Evolutionary conservation across 2,113 vertebrate species (phyloP).

Genomic region (Falco punctatus): DNA sequence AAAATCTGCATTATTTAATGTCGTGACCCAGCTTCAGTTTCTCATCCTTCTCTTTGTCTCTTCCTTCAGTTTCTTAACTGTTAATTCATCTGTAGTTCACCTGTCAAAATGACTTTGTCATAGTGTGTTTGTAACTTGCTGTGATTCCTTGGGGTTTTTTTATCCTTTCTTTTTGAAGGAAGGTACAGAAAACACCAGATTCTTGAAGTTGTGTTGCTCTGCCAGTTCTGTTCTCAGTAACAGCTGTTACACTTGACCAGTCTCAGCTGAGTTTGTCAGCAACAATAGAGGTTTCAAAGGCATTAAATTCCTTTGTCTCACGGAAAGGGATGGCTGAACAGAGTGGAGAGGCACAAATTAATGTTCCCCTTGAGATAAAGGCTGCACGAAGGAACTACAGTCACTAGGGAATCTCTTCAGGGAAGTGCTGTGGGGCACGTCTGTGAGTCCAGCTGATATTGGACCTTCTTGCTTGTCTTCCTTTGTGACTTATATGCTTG

Average conservation of each 20-base stretch:
- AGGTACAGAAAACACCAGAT: background rate
- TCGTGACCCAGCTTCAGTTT: background rate
- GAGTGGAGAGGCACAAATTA: background rate
- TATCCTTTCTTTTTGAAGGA: background rate
- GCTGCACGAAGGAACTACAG: background rate
- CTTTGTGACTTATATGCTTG: background rate
- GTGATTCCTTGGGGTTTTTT: background rate
- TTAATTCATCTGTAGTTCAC: background rate
- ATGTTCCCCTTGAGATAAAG: background rate
- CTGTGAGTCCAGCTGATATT: background rate
- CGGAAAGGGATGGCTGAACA: background rate
- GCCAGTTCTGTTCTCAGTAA: background rate
- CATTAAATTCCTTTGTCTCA: background rate
- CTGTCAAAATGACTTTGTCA: background rate
- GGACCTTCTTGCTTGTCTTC: background rate
- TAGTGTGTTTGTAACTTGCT: background rate
- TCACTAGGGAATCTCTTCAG: background rate
- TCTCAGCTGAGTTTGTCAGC: constrained; percentile 39
- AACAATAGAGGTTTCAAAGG: constrained; percentile 1
- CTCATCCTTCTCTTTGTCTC: background rate
- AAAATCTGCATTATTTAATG: background rate
- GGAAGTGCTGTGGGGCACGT: background rate
- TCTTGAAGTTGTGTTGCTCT: background rate
- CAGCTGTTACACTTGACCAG: background rate
- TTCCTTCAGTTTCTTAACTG: background rate